A percentile compares a stretch with the other conserved stretches of the same genome.
phyloP scores from a whole-genome alignment of 2,113 vertebrate species.

The Nanger granti region DNA sequence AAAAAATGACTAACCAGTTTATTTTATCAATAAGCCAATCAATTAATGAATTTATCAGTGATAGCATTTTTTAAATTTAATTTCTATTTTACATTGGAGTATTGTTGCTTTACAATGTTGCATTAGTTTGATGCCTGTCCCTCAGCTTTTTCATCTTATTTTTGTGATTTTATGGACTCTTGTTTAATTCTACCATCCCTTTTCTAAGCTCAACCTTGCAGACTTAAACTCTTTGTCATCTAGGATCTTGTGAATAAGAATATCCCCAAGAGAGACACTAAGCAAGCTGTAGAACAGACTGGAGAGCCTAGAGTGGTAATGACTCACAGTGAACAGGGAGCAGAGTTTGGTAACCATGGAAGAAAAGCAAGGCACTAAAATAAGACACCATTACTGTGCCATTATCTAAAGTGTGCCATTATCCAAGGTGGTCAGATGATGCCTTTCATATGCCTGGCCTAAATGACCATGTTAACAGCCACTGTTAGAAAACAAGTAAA shows the following conservation, averaged over 20 bases:
- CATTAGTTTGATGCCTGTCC: not conserved
- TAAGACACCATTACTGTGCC: not conserved
- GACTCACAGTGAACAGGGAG: not conserved
- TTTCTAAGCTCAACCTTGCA: not conserved
- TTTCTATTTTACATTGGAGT: not conserved
- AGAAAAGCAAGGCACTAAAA: not conserved
- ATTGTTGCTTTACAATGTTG: not conserved
- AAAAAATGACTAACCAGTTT: not conserved
- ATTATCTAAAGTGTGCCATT: not conserved
- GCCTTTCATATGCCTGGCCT: not conserved
- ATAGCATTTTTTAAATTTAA: not conserved
- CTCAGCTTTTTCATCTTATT: not conserved
- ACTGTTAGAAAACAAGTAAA: not conserved
- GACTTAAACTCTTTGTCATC: not conserved
- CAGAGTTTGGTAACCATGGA: not conserved
- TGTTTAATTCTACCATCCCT: not conserved
- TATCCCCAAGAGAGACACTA: not conserved
- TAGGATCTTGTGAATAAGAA: not conserved
- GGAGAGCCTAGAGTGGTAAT: not conserved
- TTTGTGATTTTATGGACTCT: not conserved
- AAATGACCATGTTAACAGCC: not conserved
- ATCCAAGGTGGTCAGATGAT: not conserved
- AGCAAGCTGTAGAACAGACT: fast-evolving
- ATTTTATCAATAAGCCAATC: not conserved
- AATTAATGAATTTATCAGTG: not conserved